Evolutionary conservation across 2,113 vertebrate species (phyloP).

Genomic region (Monarcha castaneiventris): DNA sequence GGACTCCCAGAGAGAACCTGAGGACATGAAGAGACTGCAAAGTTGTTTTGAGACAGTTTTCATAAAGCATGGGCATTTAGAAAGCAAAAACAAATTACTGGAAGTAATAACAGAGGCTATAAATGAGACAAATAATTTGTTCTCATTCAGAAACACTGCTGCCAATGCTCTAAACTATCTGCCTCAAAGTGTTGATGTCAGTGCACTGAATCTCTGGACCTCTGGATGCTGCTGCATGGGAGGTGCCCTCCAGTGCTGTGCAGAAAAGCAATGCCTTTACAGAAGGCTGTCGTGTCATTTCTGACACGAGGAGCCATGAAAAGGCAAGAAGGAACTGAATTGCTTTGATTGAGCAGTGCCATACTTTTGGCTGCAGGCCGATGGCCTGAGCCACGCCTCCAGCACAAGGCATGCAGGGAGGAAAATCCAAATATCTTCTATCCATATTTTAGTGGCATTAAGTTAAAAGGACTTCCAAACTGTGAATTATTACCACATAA

Average conservation of each 20-base stretch:
- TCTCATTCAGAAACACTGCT: neutral
- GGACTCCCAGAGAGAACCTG: neutral
- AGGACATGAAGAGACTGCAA: neutral
- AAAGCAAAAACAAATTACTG: conserved; percentile 29
- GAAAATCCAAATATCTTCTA: neutral
- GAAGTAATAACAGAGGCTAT: conserved; percentile 5
- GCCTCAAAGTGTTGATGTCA: neutral
- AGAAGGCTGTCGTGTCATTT: neutral
- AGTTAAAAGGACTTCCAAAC: neutral
- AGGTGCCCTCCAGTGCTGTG: neutral
- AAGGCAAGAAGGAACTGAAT: neutral
- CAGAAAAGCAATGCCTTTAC: neutral
- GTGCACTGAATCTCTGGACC: neutral
- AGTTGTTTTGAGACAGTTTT: neutral
- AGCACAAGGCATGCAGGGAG: neutral
- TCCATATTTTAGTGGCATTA: neutral
- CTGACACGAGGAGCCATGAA: neutral
- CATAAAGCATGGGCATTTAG: conserved; percentile 10
- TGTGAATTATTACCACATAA: neutral
- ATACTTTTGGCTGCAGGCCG: neutral
- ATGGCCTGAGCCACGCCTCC: neutral
- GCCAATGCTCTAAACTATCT: neutral
- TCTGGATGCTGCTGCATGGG: neutral
- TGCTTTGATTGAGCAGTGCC: neutral
- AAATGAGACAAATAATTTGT: conserved; percentile 33